Percentiles rank a stretch among this genome's conserved stretches.
Evolutionary conservation across 1,140 invertebrate genomes (phyloP).

Genomic region (Phthorimaea operculella): DNA sequence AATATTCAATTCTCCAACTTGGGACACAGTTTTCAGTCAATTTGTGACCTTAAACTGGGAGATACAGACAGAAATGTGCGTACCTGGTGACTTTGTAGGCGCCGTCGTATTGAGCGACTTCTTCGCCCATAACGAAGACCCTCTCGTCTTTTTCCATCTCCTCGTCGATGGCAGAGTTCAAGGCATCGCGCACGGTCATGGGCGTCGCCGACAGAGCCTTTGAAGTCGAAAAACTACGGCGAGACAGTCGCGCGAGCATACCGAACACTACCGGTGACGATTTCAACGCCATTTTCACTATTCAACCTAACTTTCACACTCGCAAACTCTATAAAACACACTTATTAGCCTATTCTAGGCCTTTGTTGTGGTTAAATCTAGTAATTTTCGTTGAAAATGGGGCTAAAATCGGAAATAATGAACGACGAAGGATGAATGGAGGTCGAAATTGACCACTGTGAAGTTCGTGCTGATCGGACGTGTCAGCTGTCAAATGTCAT

Average conservation of each 20-base stretch:
- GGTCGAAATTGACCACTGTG: conserved; percentile 33
- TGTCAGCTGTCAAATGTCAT: conserved; percentile 9
- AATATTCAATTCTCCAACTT: too few species aligned
- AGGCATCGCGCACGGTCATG: conserved; percentile 96
- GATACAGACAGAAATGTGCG: background rate
- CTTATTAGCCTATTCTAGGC: conserved; percentile 21
- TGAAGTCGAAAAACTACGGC: conserved; percentile 51
- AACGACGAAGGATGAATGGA: conserved; percentile 59
- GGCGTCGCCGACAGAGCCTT: conserved; percentile 50
- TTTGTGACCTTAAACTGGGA: too few species aligned
- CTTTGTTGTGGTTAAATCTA: conserved; percentile 19
- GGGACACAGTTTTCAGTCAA: too few species aligned
- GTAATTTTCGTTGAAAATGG: conserved; percentile 34
- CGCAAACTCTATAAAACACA: conserved; percentile 20
- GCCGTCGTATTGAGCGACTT: conserved; percentile 98
- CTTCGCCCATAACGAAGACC: conserved; percentile 96
- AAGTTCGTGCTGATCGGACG: conserved; percentile 18
- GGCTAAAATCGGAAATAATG: conserved; percentile 33
- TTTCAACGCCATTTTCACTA: conserved; percentile 60
- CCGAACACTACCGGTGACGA: conserved; percentile 48
- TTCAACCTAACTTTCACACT: conserved; percentile 24
- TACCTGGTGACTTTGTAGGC: conserved; percentile 90
- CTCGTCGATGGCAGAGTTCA: conserved; percentile 97
- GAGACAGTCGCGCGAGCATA: conserved; percentile 35
- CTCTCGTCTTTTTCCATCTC: conserved; percentile 95